These are phyloP conservation scores for Drosophila meridionalis DNA, from an alignment of 2,888 invertebrate species.

Conservation along the genomic window DNA sequence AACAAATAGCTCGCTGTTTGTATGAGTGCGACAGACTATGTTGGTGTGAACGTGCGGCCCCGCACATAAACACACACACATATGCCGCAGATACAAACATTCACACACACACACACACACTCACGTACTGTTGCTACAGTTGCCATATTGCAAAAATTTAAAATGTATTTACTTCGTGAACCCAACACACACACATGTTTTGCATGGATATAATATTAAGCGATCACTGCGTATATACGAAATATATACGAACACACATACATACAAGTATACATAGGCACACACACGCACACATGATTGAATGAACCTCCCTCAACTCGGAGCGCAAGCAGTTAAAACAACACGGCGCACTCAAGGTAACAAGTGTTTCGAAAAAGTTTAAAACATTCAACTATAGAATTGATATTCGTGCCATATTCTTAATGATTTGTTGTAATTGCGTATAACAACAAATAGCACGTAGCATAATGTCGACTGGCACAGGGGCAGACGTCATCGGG, in stretches of 20 bases:
- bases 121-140: constrained; percentile 28
- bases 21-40: constrained; percentile 16
- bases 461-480: constrained; percentile 18
- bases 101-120: constrained; percentile 11
- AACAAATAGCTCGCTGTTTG: constrained; percentile 22
- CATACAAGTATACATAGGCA: background rate
- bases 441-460: constrained; percentile 43
- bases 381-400: constrained; percentile 52
- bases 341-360: constrained; percentile 64
- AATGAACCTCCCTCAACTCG: constrained; percentile 77
- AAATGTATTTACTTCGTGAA: constrained; percentile 51
- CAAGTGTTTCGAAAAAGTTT: constrained; percentile 67
- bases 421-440: constrained; percentile 40
- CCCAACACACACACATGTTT: constrained; percentile 20
- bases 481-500: constrained; percentile 21
- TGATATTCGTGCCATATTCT: constrained; percentile 41
- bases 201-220: constrained; percentile 13
- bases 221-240: constrained; percentile 14
- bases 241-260: background rate
- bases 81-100: constrained; percentile 5
- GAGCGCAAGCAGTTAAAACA: constrained; percentile 35
- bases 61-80: constrained; percentile 18
- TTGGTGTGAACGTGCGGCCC: constrained; percentile 36
- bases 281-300: constrained; percentile 35
- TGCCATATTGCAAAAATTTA: constrained; percentile 59